Base-by-base conservation (phyloP, 2,888 invertebrate species). In the Melanophora roralis region DNA sequence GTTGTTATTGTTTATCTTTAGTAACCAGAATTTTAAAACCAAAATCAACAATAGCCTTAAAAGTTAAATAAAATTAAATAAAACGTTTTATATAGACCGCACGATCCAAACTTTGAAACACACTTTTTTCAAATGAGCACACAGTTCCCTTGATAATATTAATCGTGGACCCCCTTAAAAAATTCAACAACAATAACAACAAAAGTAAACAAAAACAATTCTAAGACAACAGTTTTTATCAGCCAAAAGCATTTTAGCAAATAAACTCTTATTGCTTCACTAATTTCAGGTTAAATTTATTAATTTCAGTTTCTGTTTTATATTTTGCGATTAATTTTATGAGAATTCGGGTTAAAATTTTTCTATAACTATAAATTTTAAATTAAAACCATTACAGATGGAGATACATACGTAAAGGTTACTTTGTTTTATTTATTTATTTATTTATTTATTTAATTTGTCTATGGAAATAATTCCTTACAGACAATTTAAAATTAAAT, bases 91-190 rank as follows among this genome's bases (percentile, higher is more conserved):
- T 11, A 32, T 51, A 12, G 12, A 4, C 53, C 57, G 68, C 19
- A 27, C 64, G 76, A 64, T 79, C 77, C 77, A 49, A 57, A 77
- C 74, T 47, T 47, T 16, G 21, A 43, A n/a, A 43, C 14, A 36
- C 51, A 53, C 71, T 60, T 68, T 79, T 65, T 69, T 69, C 78
- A 72, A 82, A 77, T 82, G 82, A 64, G n/a, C n/a, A 23, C 9
- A 59, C 36, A 27, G 8, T 57, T 62, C 23, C 14, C 32, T 49
- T 16, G 40, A 27, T 36, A 59, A 51, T 16, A 11, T 21, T 19
- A 19, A 19, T 21, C 14, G 23, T 19, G 19, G 36, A 12, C 36
- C 12, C 57, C 69, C 49, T 38, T 59, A 23, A 40, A 14, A 27
- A 38, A 3, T 38, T 12, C 38, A 59, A 59, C 59, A 68, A 38